These are phyloP conservation scores for Ashinkailepas kermadecensis DNA, from an alignment of 2,888 invertebrate species.

Conservation along the genomic window DNA sequence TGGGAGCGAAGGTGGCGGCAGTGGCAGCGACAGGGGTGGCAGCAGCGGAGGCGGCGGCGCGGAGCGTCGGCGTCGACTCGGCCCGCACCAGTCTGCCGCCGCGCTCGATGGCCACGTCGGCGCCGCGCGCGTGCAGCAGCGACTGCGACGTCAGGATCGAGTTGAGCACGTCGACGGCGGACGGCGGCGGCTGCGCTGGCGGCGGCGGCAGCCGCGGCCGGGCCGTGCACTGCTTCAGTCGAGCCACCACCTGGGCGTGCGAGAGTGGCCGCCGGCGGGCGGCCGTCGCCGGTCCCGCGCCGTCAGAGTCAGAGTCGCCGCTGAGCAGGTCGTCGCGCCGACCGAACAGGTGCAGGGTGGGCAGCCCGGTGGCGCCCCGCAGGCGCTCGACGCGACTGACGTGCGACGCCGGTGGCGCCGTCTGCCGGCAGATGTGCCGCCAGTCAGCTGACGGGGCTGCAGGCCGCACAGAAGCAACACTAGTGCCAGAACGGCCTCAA, in stretches of 20 bases:
- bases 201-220: background rate
- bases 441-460: too few relatives aligned
- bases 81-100: slow-evolving; percentile 36
- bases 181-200: background rate
- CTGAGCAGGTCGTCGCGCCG: slow-evolving; percentile 2
- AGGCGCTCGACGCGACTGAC: background rate
- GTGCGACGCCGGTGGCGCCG: background rate
- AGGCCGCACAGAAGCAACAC: too few relatives aligned
- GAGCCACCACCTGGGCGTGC: background rate
- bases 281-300: background rate
- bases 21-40: slow-evolving; percentile 22
- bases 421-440: background rate
- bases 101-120: slow-evolving; percentile 39
- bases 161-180: slow-evolving; percentile 39
- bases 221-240: background rate
- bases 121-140: slow-evolving; percentile 37
- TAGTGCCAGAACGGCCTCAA: too few relatives aligned
- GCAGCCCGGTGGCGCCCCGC: background rate
- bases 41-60: slow-evolving; percentile 25
- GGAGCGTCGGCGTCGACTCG: slow-evolving; percentile 26
- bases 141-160: slow-evolving; percentile 40
- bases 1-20: slow-evolving; percentile 22
- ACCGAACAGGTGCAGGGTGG: slow-evolving; percentile 14
- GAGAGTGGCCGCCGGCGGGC: slow-evolving; percentile 5
- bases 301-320: background rate